Evolutionary conservation across 2,888 invertebrate species (phyloP), one percentile per base, ranked within the genome.

Genomic region (Drosophila fungiperda): DNA sequence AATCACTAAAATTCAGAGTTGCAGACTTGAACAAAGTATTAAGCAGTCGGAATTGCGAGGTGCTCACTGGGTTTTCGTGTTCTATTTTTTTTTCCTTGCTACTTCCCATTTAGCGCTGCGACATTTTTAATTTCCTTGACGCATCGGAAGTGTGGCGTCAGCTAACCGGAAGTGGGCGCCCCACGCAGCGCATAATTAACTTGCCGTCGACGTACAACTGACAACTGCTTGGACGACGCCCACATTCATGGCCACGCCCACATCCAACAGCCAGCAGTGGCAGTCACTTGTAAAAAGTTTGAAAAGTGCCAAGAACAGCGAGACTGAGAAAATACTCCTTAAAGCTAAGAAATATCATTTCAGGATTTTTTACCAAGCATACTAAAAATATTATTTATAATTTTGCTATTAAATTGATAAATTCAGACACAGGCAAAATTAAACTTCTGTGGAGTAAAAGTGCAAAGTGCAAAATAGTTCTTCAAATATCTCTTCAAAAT

Each of bases 61-160:
- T n/a, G n/a, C 6, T 3, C 17, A 23, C 23, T 54, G 9, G 35
- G 0, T 23, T 23, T 55, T 38, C n/a, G 32, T 12, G 17, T 29
- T 29, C 20, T 45, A 23, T 52, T 29, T 50, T 17, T 7, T 23
- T 45, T 45, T 5, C 7, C 15, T 48, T 50, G 15, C 17, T 20
- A 20, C 32, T 49, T 26, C 53, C 17, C 36, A 45, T 61, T 74
- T 61, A 55, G 55, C 45, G 23, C 71, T 54, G 70, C 82, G 85
- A 87, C 90, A 87, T 85, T 85, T 85, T 85, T 90, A 90, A 85
- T 90, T 85, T 90, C 90, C 90, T 88, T 71, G 60, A 57, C 57
- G 67, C 80, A 76, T 50, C 87, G 87, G 89, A 86, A 83, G 72
- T 79, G 77, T 78, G 77, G 76, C 79, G 73, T 72, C 68, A 77